Base-by-base conservation (phyloP, 2,797 vertebrate species). In the Acanthopagrus latus region DNA sequence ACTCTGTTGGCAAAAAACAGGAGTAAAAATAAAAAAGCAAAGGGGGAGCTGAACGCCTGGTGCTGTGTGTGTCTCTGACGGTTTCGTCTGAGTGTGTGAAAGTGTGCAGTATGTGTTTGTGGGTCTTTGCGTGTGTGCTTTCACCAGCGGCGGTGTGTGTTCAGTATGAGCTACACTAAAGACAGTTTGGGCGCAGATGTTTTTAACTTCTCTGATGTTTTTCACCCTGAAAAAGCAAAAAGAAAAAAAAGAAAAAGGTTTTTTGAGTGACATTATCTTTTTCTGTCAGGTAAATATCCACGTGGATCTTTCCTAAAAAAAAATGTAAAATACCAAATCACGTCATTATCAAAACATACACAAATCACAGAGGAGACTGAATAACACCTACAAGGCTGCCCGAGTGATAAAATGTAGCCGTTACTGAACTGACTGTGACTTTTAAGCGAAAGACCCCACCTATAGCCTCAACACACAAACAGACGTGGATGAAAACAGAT, bases 81-180 rank as follows among this genome's bases (percentile, higher is more conserved):
- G 51, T 79, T 43, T 20, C 67, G 82, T 87, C 78, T 90, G 80
- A 78, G 3, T 86, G 89, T 87, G 87, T 85, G 80, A 78, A 82
- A 11, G 44, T 88, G 89, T 91, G 89, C 80, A 8, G 52, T 71
- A 1, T 57, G 74, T 85, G 64, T 84, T 56, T 52, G 83, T 85
- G 80, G 88, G 86, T 84, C 86, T 88, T 85, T 48, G 87, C 74
- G 25, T 78, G 83, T 93, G 90, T 92, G 92, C 88, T 92, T 87
- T 71, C 88, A 83, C 72, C 84, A 65, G 80, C 20, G 65, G 88
- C 71, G 2, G 9, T 8, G 51, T 64, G 80, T 68, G 85, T 85
- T 87, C 82, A 89, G 82, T 74, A 21, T 33, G 68, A 90, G 83
- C 79, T 86, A 82, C 74, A 74, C 54, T 43, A 56, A 12, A 78